Evolutionary conservation across 30 jellyfish, hydroid and myxozoan genomes (phyloP).

Genomic region (Sanderia malayensis): DNA sequence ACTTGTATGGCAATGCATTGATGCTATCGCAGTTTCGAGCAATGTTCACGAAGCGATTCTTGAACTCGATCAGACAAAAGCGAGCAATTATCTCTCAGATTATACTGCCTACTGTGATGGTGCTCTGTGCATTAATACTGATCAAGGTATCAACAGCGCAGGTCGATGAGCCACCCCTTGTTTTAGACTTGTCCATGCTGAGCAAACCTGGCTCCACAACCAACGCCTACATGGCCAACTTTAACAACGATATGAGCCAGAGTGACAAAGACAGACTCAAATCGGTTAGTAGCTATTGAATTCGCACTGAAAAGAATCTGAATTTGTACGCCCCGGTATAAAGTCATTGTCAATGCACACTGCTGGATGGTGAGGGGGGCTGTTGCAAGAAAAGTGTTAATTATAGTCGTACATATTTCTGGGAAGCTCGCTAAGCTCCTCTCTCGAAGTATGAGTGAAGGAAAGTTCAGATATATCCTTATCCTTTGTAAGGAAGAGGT

Average conservation of each 20-base stretch:
- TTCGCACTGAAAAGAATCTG: too few relatives aligned
- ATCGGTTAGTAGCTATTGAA: slow-evolving; percentile 30
- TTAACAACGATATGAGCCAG: neutral
- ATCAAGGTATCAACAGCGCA: slow-evolving; percentile 18
- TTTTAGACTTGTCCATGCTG: slow-evolving; percentile 60
- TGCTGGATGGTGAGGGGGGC: too few relatives aligned
- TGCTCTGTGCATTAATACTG: slow-evolving; percentile 60
- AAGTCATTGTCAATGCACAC: too few relatives aligned
- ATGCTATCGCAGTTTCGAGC: slow-evolving; percentile 57
- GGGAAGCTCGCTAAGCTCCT: too few relatives aligned
- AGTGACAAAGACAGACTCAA: slow-evolving; percentile 6
- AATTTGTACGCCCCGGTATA: too few relatives aligned
- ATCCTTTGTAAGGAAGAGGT: too few relatives aligned
- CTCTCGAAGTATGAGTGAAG: too few relatives aligned
- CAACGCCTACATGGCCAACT: slow-evolving; percentile 62
- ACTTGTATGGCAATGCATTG: slow-evolving; percentile 58
- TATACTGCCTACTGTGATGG: slow-evolving; percentile 62
- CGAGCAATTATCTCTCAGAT: slow-evolving; percentile 71
- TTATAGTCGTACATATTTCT: too few relatives aligned
- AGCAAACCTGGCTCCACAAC: slow-evolving; percentile 26
- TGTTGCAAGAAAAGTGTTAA: too few relatives aligned
- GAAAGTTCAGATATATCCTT: too few relatives aligned
- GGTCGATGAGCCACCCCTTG: slow-evolving; percentile 52
- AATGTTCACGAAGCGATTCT: slow-evolving; percentile 62
- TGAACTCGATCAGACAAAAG: slow-evolving; percentile 66